Conservation (phyloP, 2,888 invertebrate species). For the Pristionchus fissidentatus region DNA sequence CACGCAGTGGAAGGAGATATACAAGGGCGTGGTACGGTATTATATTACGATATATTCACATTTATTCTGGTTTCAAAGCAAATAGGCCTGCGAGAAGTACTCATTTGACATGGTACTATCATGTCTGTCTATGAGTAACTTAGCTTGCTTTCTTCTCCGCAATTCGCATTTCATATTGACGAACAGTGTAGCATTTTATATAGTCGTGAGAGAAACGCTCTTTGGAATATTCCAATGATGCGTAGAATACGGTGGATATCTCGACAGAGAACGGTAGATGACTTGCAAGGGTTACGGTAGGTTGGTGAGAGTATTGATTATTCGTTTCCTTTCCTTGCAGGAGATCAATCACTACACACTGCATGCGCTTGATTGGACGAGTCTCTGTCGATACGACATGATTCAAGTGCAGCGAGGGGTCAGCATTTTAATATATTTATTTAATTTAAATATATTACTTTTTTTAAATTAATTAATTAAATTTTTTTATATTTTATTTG, state of each 20-base stretch:
- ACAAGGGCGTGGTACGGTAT: background rate
- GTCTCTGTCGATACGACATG: background rate
- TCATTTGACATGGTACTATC: too few species aligned
- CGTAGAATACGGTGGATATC: background rate
- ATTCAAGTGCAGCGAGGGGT: background rate
- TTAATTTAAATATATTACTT: too few species aligned
- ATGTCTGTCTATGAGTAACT: too few species aligned
- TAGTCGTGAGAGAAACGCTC: background rate
- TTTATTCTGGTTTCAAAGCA: too few species aligned
- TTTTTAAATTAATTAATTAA: too few species aligned
- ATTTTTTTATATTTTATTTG: too few species aligned
- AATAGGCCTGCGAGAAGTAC: too few species aligned
- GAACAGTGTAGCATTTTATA: background rate
- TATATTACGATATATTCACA: too few species aligned
- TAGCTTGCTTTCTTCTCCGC: too few species aligned
- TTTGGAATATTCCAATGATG: background rate
- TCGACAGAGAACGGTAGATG: background rate
- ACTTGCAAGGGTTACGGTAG: background rate
- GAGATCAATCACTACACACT: conserved; percentile 3
- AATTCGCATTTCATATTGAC: background rate
- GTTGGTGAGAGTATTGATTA: background rate
- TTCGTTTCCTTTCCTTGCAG: background rate
- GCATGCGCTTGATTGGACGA: background rate
- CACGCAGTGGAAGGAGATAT: background rate
- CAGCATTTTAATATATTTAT: background rate